Percentiles rank a stretch among this genome's conserved stretches.
phyloP scores from a whole-genome alignment of 2,113 vertebrate genomes.

The Sus scrofa region DNA sequence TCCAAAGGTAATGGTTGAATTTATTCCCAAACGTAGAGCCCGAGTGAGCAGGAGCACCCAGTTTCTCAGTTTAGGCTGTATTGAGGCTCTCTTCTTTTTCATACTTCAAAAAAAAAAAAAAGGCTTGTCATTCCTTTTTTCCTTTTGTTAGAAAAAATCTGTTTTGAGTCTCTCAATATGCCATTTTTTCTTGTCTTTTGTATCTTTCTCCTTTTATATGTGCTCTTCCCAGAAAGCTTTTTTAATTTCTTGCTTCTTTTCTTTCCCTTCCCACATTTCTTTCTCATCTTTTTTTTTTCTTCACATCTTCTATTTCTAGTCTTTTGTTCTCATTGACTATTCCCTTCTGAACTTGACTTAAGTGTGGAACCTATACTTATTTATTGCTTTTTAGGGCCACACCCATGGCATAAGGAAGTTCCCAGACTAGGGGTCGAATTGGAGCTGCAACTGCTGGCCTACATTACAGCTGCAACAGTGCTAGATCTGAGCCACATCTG shows the following conservation, averaged over 20 bases:
- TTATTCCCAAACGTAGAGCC: neutral
- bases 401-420: no score
- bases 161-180: neutral
- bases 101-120: neutral
- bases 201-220: neutral
- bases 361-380: neutral
- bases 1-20: neutral
- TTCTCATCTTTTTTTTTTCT: neutral
- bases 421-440: no score
- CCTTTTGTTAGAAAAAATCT: neutral
- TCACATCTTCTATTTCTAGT: neutral
- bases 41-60: neutral
- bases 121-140: neutral
- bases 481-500: no score
- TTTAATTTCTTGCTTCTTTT: neutral
- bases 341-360: constrained; percentile 1
- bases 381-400: no score
- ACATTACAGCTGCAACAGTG: no score
- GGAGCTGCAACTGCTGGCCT: no score
- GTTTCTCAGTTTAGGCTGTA: neutral
- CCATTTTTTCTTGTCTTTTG: neutral
- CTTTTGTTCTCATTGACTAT: neutral
- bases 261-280: neutral
- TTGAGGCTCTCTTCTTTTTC: neutral
- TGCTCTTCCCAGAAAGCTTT: neutral